phyloP scores from a whole-genome alignment of 2,888 invertebrate species.

The Drosophila antonietae region DNA sequence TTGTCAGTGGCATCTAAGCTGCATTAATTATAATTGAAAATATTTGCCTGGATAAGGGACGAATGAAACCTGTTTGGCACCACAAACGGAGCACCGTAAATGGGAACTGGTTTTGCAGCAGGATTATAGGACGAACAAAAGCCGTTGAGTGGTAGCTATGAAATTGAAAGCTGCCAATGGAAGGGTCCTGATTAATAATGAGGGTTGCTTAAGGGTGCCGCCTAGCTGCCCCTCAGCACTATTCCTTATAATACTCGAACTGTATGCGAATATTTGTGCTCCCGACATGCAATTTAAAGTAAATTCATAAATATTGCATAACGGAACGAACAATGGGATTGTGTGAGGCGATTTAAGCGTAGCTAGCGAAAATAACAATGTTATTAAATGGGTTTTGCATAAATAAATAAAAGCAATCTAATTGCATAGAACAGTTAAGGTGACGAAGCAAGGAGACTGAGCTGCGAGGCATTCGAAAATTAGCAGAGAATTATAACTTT shows the following conservation, averaged over 20 bases:
- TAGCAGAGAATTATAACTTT: background rate
- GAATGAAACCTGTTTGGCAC: background rate
- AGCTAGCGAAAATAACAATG: slow-evolving; percentile 23
- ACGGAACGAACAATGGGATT: background rate
- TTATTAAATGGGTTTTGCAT: slow-evolving; percentile 1
- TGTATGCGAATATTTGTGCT: background rate
- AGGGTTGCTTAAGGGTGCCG: slow-evolving; percentile 29
- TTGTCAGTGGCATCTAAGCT: slow-evolving; percentile 59
- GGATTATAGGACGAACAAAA: slow-evolving; percentile 27
- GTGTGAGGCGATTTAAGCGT: background rate
- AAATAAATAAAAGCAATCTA: background rate
- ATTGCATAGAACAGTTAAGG: background rate
- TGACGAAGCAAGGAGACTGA: background rate
- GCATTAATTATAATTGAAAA: slow-evolving; percentile 63
- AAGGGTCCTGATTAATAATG: slow-evolving; percentile 12
- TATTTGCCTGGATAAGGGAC: slow-evolving; percentile 9
- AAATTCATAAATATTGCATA: slow-evolving; percentile 21
- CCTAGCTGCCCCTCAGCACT: background rate
- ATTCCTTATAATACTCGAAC: background rate
- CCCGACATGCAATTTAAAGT: slow-evolving; percentile 16
- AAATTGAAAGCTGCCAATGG: slow-evolving; percentile 25
- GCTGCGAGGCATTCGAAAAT: background rate
- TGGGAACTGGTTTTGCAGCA: slow-evolving; percentile 14
- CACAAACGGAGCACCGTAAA: background rate
- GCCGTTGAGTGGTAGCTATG: slow-evolving; percentile 38